Evolutionary conservation across 2,888 invertebrate species (phyloP).

Genomic region (Zaprionus bogoriensis): DNA sequence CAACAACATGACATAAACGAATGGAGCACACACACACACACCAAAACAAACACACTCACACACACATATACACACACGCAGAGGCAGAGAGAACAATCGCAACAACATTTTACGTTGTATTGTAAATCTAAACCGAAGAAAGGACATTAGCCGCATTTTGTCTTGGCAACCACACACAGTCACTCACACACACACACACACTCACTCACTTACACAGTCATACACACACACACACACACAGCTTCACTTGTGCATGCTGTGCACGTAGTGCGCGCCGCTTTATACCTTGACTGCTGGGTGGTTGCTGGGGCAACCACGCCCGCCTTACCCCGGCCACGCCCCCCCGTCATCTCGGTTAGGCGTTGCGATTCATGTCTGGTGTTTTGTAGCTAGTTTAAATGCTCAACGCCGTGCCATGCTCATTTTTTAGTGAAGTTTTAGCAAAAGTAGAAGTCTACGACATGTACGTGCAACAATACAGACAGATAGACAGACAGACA

Average conservation of each 20-base stretch:
- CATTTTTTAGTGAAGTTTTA: conserved; percentile 78
- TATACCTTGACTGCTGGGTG: conserved; percentile 47
- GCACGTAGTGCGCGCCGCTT: conserved; percentile 58
- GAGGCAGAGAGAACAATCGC: conserved; percentile 26
- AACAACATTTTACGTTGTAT: conserved; percentile 57
- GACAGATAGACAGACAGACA: not conserved
- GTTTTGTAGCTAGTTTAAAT: conserved; percentile 78
- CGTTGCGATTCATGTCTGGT: conserved; percentile 61
- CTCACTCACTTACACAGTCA: not conserved
- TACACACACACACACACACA: conserved; percentile 30
- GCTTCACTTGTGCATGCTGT: conserved; percentile 60
- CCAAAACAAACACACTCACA: not conserved
- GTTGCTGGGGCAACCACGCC: conserved; percentile 1
- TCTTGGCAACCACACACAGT: conserved; percentile 58
- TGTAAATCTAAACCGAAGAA: conserved; percentile 69
- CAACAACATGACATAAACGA: conserved; percentile 20
- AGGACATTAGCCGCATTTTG: conserved; percentile 77
- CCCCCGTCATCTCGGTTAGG: conserved; percentile 12
- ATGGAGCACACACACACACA: conserved; percentile 1
- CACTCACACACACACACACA: conserved; percentile 15
- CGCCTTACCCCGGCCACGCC: not conserved
- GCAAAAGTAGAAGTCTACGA: conserved; percentile 71
- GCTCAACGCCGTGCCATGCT: conserved; percentile 75
- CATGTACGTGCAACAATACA: conserved; percentile 77
- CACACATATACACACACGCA: not conserved